These are phyloP conservation scores for Glareola pratincola DNA, from an alignment of 2,113 vertebrate genomes.

Conservation along the genomic window DNA sequence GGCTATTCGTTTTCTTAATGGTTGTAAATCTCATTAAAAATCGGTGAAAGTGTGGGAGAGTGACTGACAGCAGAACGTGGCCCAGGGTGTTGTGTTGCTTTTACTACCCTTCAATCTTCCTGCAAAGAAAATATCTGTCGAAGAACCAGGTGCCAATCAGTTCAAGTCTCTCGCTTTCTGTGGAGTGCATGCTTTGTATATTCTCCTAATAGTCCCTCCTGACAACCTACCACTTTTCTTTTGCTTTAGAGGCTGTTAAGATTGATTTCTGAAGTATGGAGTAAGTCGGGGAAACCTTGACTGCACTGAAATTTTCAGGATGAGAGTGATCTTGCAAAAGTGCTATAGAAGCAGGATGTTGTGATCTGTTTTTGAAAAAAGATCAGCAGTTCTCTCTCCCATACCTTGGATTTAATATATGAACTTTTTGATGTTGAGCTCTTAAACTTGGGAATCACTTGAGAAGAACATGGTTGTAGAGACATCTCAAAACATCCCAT, in stretches of 20 bases:
- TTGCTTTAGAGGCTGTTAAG: not conserved
- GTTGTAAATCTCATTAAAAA: conserved; percentile 21
- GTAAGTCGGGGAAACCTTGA: not conserved
- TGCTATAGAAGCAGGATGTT: not conserved
- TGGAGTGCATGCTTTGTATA: not conserved
- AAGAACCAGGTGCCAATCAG: not conserved
- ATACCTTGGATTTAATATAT: not conserved
- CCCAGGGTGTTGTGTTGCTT: not conserved
- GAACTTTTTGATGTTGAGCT: not conserved
- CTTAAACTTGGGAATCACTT: not conserved
- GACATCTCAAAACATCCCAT: not conserved
- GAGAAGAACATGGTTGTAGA: not conserved
- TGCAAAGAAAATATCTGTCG: not conserved
- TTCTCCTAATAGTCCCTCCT: conserved; percentile 2
- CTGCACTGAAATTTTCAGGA: not conserved
- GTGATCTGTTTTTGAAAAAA: fast-evolving
- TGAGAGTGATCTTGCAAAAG: not conserved
- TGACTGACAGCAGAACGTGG: conserved; percentile 2
- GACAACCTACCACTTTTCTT: conserved; percentile 7
- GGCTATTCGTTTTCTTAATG: not conserved
- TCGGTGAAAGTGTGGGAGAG: not conserved
- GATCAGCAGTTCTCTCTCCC: not conserved
- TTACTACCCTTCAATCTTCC: not conserved
- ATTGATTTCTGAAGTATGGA: not conserved
- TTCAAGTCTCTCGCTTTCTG: not conserved